phyloP scores from a whole-genome alignment of 2,113 vertebrate species.

The Arenaria interpres region DNA sequence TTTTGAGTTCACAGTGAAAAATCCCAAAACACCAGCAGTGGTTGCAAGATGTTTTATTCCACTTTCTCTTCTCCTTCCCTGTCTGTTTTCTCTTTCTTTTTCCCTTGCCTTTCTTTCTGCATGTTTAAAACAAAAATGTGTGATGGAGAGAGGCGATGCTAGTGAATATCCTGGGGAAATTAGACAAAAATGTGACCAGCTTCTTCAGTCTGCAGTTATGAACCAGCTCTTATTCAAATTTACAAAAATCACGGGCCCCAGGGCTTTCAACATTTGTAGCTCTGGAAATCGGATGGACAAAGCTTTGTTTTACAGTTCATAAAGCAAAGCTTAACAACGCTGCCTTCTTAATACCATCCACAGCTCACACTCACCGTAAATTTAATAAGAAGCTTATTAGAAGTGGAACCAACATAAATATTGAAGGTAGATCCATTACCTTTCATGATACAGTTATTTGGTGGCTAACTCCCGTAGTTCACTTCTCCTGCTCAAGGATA shows the following conservation, averaged over 20 bases:
- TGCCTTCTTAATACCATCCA: not conserved
- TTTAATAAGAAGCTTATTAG: not conserved
- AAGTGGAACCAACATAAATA: conserved; percentile 2
- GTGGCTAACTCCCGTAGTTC: not conserved
- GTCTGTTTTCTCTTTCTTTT: not conserved
- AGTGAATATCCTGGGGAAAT: not conserved
- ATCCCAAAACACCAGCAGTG: not conserved
- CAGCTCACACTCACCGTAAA: not conserved
- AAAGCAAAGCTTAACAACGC: not conserved
- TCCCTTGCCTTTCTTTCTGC: not conserved
- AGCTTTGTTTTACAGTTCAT: conserved; percentile 46
- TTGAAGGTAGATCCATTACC: not conserved
- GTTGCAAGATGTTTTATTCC: not conserved
- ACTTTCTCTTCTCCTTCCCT: not conserved
- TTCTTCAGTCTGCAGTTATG: not conserved
- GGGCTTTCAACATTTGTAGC: not conserved
- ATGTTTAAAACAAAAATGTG: not conserved
- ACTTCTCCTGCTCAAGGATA: conserved; percentile 1
- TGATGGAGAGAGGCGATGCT: not conserved
- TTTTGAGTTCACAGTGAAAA: not conserved
- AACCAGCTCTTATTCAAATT: not conserved
- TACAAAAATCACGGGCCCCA: not conserved
- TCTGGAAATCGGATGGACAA: not conserved
- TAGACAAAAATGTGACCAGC: not conserved
- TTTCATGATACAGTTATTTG: conserved; percentile 1